phyloP scores from a whole-genome alignment of 1,140 invertebrate genomes.

The Aphaenogaster rudis region DNA sequence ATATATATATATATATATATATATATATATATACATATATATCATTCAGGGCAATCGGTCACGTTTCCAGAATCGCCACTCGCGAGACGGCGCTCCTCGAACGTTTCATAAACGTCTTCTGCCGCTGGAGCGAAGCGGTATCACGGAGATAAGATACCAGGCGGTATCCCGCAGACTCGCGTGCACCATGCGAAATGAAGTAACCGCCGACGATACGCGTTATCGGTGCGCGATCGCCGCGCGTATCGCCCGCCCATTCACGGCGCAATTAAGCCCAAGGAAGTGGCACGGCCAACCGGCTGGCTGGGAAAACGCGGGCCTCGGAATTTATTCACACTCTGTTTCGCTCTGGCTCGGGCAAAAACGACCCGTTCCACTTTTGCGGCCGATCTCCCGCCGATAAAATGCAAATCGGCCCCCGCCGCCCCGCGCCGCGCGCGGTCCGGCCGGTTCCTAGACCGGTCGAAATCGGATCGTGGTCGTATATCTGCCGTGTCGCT shows the following conservation, averaged over 20 bases:
- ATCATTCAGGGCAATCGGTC: not conserved
- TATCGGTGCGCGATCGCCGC: conserved; percentile 38
- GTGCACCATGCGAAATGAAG: conserved; percentile 1
- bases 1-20: too few species aligned
- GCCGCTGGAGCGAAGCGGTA: not conserved
- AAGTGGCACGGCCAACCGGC: conserved; percentile 43
- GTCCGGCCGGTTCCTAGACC: conserved; percentile 19
- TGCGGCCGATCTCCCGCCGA: conserved; percentile 61
- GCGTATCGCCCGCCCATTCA: conserved; percentile 35
- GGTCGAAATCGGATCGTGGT: conserved; percentile 53
- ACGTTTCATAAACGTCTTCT: not conserved
- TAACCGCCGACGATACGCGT: conserved; percentile 29
- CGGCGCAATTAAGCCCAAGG: conserved; percentile 40
- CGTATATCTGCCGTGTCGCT: conserved; percentile 14
- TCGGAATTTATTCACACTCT: conserved; percentile 73
- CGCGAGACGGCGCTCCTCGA: not conserved
- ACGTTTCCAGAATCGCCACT: not conserved
- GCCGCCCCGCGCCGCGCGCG: not conserved
- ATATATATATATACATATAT: too few species aligned
- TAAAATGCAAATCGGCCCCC: conserved; percentile 46
- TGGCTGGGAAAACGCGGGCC: conserved; percentile 39
- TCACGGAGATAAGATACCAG: not conserved
- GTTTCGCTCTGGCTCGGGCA: conserved; percentile 61
- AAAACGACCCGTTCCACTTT: conserved; percentile 71
- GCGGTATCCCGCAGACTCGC: not conserved